phyloP scores from a whole-genome alignment of 1,140 invertebrate species.

The Lerema accius region DNA sequence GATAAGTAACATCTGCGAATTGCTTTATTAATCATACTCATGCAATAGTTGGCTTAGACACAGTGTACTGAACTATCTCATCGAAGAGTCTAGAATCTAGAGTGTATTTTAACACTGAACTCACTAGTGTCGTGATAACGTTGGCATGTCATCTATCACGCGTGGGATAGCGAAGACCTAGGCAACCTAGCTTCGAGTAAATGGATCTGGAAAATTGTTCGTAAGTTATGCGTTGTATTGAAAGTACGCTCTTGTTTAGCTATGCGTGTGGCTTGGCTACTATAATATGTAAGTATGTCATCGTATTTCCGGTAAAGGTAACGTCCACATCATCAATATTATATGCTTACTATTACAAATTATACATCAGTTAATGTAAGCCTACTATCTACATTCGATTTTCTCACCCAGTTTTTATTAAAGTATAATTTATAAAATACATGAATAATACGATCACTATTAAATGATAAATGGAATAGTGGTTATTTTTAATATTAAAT shows the following conservation, averaged over 20 bases:
- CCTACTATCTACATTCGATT: too few species aligned
- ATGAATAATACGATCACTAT: too few species aligned
- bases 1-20: constrained; percentile 19
- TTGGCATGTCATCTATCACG: constrained; percentile 29
- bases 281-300: too few species aligned
- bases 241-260: background rate
- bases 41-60: constrained; percentile 28
- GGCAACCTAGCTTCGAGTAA: constrained; percentile 3
- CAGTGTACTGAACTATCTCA: constrained; percentile 23
- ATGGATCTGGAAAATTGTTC: constrained; percentile 7
- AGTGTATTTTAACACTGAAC: constrained; percentile 27
- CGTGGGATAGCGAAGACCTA: constrained; percentile 24
- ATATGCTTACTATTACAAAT: too few species aligned
- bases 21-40: constrained; percentile 27
- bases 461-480: too few species aligned
- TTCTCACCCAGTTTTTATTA: too few species aligned
- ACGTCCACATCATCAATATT: too few species aligned
- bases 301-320: too few species aligned
- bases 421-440: too few species aligned
- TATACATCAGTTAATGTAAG: too few species aligned
- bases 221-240: background rate
- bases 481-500: too few species aligned
- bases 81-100: constrained; percentile 26
- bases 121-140: constrained; percentile 29
- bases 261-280: background rate